Base-by-base conservation (phyloP, 2,888 invertebrate genomes). In the Nipponacmea schrenckii region DNA sequence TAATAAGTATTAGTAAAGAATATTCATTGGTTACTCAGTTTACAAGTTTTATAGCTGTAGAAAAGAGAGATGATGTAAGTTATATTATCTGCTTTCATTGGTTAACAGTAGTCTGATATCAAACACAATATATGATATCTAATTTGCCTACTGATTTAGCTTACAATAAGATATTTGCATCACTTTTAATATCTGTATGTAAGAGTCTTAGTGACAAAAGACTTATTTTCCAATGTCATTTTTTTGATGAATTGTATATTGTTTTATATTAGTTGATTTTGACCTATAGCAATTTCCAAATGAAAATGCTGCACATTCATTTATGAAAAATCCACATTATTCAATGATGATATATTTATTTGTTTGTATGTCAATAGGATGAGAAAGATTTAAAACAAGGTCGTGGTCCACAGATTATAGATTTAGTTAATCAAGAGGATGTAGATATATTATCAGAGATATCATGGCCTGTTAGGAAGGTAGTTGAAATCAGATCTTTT, bases 21-120 rank as follows among this genome's bases (percentile, higher is more conserved):
- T 87, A 85, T 75, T 87, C 86, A 65, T 86, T 89, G 68, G 86
- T 88, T 8, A 88, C 87, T 5, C 83, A 85, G 80, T 85, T 87
- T 72, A 89, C 89, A 14, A 89, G 89, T 71, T 89, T 89, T 83
- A 84, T 89, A 62, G 89, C 89, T 67, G 81, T 89, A 24, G 89
- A 89, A 75, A 84, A 88, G 73, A 79, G 89, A 72, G 85, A 85
- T 26, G 78, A 85, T 84, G 86, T 86, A 72, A 63, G 50, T 20
- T 8, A 7, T 26, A 50, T 10, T 56, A 24, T 24, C 62, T 64
- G 27, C 8, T 62, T 62, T 24, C 14, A 24, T 15, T 20, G 62
- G 10, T 62, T 4, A 20, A 20, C n/a, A 17, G 7, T 27, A 46
- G 24, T 20, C 5, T 26, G 26, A 10, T 3, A 27, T 66, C 39